Evolutionary conservation across 2,797 vertebrate species (phyloP).

Genomic region (Aulostomus chinensis): DNA sequence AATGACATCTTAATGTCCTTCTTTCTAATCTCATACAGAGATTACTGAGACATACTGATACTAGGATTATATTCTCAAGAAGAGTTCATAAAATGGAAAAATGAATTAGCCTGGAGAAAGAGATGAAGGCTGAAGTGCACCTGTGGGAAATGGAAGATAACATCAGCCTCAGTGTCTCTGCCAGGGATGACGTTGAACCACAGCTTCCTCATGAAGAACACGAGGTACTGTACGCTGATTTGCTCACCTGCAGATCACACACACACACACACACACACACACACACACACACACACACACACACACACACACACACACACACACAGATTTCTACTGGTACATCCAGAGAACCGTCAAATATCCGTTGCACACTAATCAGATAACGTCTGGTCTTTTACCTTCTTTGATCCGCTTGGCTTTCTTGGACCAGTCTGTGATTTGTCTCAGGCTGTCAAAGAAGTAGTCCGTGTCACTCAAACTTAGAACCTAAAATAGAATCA

Average conservation of each 20-base stretch:
- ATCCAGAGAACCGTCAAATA: background rate
- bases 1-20: background rate
- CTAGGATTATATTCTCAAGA: background rate
- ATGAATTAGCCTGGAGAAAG: constrained; percentile 12
- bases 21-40: background rate
- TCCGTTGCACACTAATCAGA: background rate
- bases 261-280: constrained; percentile 8
- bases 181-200: constrained; percentile 92
- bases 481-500: constrained; percentile 81
- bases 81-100: too few species aligned
- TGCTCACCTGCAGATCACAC: constrained; percentile 64
- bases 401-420: constrained; percentile 86
- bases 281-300: constrained; percentile 5
- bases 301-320: background rate
- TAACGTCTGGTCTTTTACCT: constrained; percentile 70
- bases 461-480: constrained; percentile 92
- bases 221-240: constrained; percentile 78
- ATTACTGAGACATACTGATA: background rate
- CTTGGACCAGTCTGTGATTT: constrained; percentile 90
- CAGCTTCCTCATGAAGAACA: constrained; percentile 96
- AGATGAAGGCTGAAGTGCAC: constrained; percentile 63
- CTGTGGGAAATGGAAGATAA: constrained; percentile 95
- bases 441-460: constrained; percentile 93
- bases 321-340: background rate
- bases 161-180: constrained; percentile 88